Percentiles rank a stretch among this genome's conserved stretches.
Conservation (phyloP, 2,113 vertebrate genomes). For the Fregetta grallaria region DNA sequence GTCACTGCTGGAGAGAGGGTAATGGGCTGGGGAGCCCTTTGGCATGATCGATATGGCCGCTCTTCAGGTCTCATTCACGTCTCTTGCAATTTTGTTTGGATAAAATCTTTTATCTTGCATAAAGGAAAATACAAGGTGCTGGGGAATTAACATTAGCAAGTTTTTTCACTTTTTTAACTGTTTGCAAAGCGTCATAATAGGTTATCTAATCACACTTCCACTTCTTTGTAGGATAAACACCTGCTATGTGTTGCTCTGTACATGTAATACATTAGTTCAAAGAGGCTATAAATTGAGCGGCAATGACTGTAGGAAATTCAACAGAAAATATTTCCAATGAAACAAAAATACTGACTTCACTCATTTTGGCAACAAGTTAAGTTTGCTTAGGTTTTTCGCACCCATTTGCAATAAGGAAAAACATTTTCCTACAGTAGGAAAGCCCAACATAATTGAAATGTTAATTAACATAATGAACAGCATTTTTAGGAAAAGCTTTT, state of each 20-base stretch:
- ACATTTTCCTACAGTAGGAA: neutral
- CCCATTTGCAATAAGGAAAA: neutral
- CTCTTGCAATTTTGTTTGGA: neutral
- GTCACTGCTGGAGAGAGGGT: neutral
- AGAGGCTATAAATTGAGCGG: neutral
- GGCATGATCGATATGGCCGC: accelerated
- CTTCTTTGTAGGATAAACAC: neutral
- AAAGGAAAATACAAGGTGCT: neutral
- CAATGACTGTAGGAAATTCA: neutral
- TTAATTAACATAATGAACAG: neutral
- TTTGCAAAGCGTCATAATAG: neutral
- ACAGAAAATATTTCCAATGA: neutral
- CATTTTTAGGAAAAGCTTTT: neutral
- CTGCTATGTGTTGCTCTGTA: neutral
- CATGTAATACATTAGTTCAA: neutral
- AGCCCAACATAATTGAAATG: neutral
- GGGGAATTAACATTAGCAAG: neutral
- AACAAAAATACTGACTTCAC: neutral
- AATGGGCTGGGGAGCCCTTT: neutral
- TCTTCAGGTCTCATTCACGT: neutral
- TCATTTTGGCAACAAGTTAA: neutral
- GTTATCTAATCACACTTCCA: neutral
- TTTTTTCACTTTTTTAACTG: neutral
- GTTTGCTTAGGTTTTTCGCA: neutral
- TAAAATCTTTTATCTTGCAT: neutral